Evolutionary conservation across 2,113 vertebrate species (phyloP).

Genomic region (Hylia prasina): DNA sequence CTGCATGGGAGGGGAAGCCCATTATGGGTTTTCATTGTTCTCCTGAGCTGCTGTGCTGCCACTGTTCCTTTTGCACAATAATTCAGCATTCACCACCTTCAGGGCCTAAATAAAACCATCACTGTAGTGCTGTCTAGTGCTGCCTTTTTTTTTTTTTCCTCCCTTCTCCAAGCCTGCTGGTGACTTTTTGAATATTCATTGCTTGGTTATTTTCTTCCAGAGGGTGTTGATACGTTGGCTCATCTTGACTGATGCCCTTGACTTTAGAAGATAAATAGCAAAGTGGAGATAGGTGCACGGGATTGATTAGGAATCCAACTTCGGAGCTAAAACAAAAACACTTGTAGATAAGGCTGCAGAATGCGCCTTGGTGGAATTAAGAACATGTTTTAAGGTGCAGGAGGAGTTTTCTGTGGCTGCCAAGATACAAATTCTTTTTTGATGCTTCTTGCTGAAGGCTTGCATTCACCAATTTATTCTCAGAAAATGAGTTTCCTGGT

Average conservation of each 20-base stretch:
- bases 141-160: background rate
- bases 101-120: background rate
- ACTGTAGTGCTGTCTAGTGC: background rate
- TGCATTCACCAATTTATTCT: background rate
- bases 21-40: conserved; percentile 39
- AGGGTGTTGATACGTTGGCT: conserved; percentile 29
- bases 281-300: conserved; percentile 52
- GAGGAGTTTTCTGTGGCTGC: background rate
- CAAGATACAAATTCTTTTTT: background rate
- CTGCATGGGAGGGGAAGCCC: conserved; percentile 13
- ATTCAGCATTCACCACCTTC: background rate
- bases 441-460: background rate
- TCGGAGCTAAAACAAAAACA: conserved; percentile 19
- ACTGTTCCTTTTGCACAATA: background rate
- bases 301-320: conserved; percentile 63
- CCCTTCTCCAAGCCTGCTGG: background rate
- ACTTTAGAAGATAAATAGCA: conserved; percentile 49
- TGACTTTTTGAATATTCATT: conserved; percentile 32
- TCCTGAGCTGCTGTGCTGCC: conserved; percentile 14
- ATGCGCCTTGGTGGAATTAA: conserved; percentile 26
- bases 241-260: conserved; percentile 65
- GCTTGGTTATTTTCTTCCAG: background rate
- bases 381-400: background rate
- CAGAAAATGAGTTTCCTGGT: background rate
- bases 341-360: conserved; percentile 41